Conservation (phyloP, 2,888 invertebrate genomes). For the Malachius bipustulatus region DNA sequence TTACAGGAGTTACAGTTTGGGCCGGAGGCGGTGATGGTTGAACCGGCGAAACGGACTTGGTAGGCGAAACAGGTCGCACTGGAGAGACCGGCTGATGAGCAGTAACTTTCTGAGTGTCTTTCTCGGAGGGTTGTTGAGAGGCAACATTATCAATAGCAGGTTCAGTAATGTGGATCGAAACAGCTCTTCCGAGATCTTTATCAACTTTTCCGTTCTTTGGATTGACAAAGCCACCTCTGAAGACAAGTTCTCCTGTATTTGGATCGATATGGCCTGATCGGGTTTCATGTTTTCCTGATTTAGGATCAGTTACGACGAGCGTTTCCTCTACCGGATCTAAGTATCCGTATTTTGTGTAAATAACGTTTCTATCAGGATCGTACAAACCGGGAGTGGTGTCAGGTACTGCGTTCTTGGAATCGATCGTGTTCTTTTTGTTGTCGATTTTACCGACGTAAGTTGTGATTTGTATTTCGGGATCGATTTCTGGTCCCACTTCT, state of each 20-base stretch:
- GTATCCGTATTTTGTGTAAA: conserved; percentile 61
- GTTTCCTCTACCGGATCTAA: conserved; percentile 59
- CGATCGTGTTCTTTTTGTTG: conserved; percentile 55
- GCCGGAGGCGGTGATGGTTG: conserved; percentile 14
- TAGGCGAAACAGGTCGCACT: conserved; percentile 7
- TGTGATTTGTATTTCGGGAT: conserved; percentile 57
- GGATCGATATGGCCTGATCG: conserved; percentile 55
- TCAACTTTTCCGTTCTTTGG: conserved; percentile 56
- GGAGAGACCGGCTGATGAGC: conserved; percentile 14
- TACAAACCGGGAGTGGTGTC: conserved; percentile 59
- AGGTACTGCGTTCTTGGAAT: conserved; percentile 52
- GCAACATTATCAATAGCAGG: conserved; percentile 36
- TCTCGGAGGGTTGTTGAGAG: conserved; percentile 34
- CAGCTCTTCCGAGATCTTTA: conserved; percentile 36
- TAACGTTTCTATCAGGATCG: conserved; percentile 57
- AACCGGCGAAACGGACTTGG: conserved; percentile 13
- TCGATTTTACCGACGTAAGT: conserved; percentile 60
- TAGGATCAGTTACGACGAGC: conserved; percentile 47
- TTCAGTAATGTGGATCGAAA: conserved; percentile 37
- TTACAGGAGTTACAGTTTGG: conserved; percentile 3
- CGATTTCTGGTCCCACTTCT: conserved; percentile 53
- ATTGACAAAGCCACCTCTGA: conserved; percentile 58
- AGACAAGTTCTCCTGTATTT: conserved; percentile 54
- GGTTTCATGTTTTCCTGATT: conserved; percentile 45
- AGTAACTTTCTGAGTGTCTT: conserved; percentile 21